A percentile compares a stretch with the other conserved stretches of the same genome.
Conservation (phyloP, 2,888 invertebrate species). For the Nezara viridula region DNA sequence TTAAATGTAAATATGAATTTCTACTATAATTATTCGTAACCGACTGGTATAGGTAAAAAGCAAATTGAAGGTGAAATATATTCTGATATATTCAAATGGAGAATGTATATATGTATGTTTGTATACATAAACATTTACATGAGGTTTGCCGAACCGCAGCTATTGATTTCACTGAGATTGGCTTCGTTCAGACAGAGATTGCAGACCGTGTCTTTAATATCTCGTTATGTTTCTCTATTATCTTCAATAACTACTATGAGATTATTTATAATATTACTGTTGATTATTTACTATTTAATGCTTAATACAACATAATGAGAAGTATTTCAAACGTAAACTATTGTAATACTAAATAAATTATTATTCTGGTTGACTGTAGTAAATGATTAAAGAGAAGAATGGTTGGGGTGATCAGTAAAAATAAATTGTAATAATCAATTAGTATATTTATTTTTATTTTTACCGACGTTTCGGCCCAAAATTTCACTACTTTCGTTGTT, state of each 20-base stretch:
- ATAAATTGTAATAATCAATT: too few relatives aligned
- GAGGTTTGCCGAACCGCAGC: not conserved
- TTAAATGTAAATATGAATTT: not conserved
- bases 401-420: too few relatives aligned
- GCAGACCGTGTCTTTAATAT: not conserved
- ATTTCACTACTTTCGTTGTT: too few relatives aligned
- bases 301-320: too few relatives aligned
- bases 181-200: not conserved
- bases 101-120: not conserved
- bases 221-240: not conserved
- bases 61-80: not conserved
- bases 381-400: too few relatives aligned
- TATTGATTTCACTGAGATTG: constrained; percentile 5
- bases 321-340: too few relatives aligned
- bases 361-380: too few relatives aligned
- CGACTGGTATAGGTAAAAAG: not conserved
- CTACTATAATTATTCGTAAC: not conserved
- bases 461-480: too few relatives aligned
- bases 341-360: too few relatives aligned
- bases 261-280: not conserved
- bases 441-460: too few relatives aligned
- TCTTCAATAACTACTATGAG: not conserved
- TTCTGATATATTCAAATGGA: not conserved
- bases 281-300: too few relatives aligned
- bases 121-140: constrained; percentile 8